Conservation (phyloP, 2,888 invertebrate species). For the Acrobeloides nanus region DNA sequence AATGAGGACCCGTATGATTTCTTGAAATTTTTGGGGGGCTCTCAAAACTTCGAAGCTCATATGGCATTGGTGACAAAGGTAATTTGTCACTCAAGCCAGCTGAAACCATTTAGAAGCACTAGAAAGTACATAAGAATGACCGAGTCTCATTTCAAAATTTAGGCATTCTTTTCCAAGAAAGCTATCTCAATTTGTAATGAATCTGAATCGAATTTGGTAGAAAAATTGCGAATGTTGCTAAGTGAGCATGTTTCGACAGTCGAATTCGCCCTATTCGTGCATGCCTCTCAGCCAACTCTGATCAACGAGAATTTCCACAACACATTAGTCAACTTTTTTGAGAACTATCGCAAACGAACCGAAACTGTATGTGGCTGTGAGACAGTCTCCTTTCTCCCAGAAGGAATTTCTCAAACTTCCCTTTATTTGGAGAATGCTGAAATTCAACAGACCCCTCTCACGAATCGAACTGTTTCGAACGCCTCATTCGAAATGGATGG, state of each 20-base stretch:
- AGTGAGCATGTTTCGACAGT: constrained; percentile 40
- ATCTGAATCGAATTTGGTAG: constrained; percentile 28
- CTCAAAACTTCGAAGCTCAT: too few species aligned
- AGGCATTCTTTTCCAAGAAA: constrained; percentile 38
- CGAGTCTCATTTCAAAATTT: too few species aligned
- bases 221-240: constrained; percentile 29
- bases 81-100: too few species aligned
- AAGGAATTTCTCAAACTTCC: constrained; percentile 14
- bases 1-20: too few species aligned
- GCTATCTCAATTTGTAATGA: constrained; percentile 28
- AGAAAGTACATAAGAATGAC: too few species aligned
- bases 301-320: constrained; percentile 29
- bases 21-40: too few species aligned
- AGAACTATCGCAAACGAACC: constrained; percentile 30
- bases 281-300: constrained; percentile 19
- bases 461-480: not conserved
- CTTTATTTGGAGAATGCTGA: not conserved
- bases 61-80: too few species aligned
- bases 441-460: not conserved
- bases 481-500: not conserved
- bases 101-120: too few species aligned
- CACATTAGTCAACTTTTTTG: constrained; percentile 31
- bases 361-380: constrained; percentile 32
- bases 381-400: constrained; percentile 18
- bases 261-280: constrained; percentile 42